These are phyloP conservation scores for Myanophis thanlyinensis DNA, from an alignment of 2,113 vertebrate genomes.

Conservation along the genomic window DNA sequence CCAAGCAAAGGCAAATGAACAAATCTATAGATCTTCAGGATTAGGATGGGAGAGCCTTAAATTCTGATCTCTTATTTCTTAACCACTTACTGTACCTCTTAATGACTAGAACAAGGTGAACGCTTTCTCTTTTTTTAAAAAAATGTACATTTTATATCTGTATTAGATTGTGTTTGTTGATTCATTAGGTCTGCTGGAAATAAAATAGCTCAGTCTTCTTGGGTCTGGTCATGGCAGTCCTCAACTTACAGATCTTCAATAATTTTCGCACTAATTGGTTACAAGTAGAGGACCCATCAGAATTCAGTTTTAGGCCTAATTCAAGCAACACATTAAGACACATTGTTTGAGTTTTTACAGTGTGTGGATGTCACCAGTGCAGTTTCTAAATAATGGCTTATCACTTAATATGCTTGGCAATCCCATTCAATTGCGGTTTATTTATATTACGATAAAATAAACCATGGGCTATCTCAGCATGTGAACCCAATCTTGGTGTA, in stretches of 20 bases:
- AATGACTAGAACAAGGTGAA: constrained; percentile 32
- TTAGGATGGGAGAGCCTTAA: constrained; percentile 12
- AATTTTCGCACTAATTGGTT: not conserved
- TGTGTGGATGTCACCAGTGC: not conserved
- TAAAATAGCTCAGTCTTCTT: not conserved
- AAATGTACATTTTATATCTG: not conserved
- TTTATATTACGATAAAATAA: not conserved
- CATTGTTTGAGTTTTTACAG: not conserved
- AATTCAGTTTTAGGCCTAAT: not conserved
- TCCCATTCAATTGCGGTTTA: not conserved
- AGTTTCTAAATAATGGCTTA: not conserved
- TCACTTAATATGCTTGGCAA: not conserved
- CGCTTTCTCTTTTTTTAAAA: constrained; percentile 13
- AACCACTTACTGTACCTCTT: constrained; percentile 15
- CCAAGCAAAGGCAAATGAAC: not conserved
- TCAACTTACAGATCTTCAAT: not conserved
- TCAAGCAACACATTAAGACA: not conserved
- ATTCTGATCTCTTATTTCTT: constrained; percentile 15
- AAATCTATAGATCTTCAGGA: constrained; percentile 36
- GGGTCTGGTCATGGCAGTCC: not conserved
- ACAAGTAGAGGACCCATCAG: not conserved
- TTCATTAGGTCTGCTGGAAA: not conserved
- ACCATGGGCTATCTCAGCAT: not conserved
- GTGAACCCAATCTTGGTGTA: not conserved
- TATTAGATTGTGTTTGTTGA: constrained; percentile 11